phyloP scores from a whole-genome alignment of 2,888 invertebrate genomes.

The Argynnis bischoffii region DNA sequence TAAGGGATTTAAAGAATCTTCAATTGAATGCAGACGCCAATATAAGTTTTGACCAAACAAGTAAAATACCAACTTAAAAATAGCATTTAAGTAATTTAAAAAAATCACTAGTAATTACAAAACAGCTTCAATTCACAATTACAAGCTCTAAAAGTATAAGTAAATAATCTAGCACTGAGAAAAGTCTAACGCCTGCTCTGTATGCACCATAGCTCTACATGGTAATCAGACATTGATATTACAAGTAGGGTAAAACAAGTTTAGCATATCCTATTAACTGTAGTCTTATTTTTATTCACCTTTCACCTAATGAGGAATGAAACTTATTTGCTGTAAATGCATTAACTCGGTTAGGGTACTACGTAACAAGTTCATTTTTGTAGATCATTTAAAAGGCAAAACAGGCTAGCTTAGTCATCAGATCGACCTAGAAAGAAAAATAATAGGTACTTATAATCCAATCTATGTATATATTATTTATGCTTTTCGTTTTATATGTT shows the following conservation, averaged over 20 bases:
- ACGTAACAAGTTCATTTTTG: slow-evolving; percentile 37
- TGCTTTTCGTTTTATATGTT: no score
- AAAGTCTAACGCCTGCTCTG: slow-evolving; percentile 7
- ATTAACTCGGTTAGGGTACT: slow-evolving; percentile 37
- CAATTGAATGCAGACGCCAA: no score
- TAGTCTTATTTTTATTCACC: slow-evolving; percentile 40
- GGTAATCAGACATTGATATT: slow-evolving; percentile 41
- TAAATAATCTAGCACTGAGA: not conserved
- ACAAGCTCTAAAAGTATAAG: no score
- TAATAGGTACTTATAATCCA: not conserved
- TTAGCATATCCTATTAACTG: slow-evolving; percentile 40
- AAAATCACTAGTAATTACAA: no score
- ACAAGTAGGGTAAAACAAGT: slow-evolving; percentile 41
- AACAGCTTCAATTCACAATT: no score
- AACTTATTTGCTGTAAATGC: slow-evolving; percentile 31
- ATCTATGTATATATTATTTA: no score
- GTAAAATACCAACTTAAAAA: no score
- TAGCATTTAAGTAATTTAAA: no score
- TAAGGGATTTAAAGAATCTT: not conserved
- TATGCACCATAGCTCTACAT: slow-evolving; percentile 33
- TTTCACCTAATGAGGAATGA: slow-evolving; percentile 40
- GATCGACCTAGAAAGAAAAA: slow-evolving; percentile 28
- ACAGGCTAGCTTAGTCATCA: slow-evolving; percentile 27
- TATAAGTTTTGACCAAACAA: no score
- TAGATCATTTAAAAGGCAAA: slow-evolving; percentile 36